Evolutionary conservation across 2,797 vertebrate species (phyloP).

Genomic region (Fistularia tabacaria): DNA sequence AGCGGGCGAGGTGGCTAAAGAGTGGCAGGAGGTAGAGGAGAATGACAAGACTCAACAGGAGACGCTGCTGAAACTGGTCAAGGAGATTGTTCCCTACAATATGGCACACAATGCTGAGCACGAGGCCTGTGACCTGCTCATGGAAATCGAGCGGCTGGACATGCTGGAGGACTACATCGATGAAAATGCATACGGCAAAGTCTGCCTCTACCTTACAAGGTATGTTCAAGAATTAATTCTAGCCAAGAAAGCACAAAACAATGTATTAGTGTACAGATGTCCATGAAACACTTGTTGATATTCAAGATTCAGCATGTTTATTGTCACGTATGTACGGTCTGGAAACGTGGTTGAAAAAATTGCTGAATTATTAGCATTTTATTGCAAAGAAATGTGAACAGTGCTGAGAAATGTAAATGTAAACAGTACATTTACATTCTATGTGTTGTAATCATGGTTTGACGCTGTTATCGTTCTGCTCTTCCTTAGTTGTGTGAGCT

Average conservation of each 20-base stretch:
- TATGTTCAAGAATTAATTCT: slow-evolving; percentile 38
- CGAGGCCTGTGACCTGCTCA: slow-evolving; percentile 95
- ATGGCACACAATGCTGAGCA: slow-evolving; percentile 99
- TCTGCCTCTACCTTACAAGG: slow-evolving; percentile 98
- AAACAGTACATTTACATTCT: too few relatives aligned
- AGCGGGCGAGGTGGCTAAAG: slow-evolving; percentile 95
- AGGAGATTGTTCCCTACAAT: slow-evolving; percentile 96
- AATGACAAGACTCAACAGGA: slow-evolving; percentile 92
- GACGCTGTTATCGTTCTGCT: not conserved
- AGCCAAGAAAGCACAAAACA: too few relatives aligned
- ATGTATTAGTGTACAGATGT: too few relatives aligned
- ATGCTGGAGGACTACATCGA: slow-evolving; percentile 97
- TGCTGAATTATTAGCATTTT: too few relatives aligned
- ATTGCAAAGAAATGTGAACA: too few relatives aligned
- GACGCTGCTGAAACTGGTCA: slow-evolving; percentile 88
- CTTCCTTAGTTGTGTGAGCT: slow-evolving; percentile 88
- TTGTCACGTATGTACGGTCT: too few relatives aligned
- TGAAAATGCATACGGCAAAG: slow-evolving; percentile 94
- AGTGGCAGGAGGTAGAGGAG: slow-evolving; percentile 98
- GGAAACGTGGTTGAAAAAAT: too few relatives aligned
- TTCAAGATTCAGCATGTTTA: too few relatives aligned
- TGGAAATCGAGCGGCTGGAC: slow-evolving; percentile 96
- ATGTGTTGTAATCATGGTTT: not conserved
- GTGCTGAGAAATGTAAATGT: too few relatives aligned
- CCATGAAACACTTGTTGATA: too few relatives aligned